Evolutionary conservation across 2,888 invertebrate genomes (phyloP).

Genomic region (Allophyes oxyacanthae): DNA sequence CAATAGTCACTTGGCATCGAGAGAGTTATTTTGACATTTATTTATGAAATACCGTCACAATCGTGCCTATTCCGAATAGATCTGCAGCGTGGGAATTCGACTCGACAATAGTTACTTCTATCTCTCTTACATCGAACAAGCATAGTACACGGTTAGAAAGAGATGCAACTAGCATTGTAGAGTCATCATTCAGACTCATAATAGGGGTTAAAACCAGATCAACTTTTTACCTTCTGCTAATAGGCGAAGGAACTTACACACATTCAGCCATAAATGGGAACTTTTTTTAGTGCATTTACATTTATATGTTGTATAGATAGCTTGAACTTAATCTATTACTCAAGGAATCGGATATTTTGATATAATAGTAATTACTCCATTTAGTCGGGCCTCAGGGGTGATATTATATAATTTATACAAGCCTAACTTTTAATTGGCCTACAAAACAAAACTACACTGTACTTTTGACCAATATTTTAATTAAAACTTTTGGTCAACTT

Average conservation of each 20-base stretch:
- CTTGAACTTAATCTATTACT: too few species aligned
- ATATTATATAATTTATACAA: too few species aligned
- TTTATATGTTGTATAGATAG: too few species aligned
- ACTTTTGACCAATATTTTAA: too few species aligned
- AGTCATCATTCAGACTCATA: neutral
- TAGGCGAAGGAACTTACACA: slow-evolving; percentile 27
- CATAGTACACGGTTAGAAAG: slow-evolving; percentile 6
- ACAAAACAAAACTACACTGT: too few species aligned
- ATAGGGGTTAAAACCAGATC: slow-evolving; percentile 42
- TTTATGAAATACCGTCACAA: slow-evolving; percentile 58
- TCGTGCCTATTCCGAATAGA: slow-evolving; percentile 26
- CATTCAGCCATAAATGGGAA: slow-evolving; percentile 18
- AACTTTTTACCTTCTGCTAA: slow-evolving; percentile 21
- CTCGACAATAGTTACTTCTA: slow-evolving; percentile 1
- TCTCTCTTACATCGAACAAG: neutral
- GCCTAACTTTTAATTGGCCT: too few species aligned
- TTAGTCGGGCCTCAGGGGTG: too few species aligned
- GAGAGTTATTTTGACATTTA: slow-evolving; percentile 82
- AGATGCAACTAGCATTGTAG: slow-evolving; percentile 4
- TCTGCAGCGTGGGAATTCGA: slow-evolving; percentile 24
- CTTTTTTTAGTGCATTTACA: neutral
- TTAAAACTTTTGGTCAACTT: too few species aligned
- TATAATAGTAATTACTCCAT: too few species aligned
- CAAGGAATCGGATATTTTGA: too few species aligned
- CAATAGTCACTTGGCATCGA: slow-evolving; percentile 82